Evolutionary conservation across 2,888 invertebrate species (phyloP).

Genomic region (Drosophila lutescens): DNA sequence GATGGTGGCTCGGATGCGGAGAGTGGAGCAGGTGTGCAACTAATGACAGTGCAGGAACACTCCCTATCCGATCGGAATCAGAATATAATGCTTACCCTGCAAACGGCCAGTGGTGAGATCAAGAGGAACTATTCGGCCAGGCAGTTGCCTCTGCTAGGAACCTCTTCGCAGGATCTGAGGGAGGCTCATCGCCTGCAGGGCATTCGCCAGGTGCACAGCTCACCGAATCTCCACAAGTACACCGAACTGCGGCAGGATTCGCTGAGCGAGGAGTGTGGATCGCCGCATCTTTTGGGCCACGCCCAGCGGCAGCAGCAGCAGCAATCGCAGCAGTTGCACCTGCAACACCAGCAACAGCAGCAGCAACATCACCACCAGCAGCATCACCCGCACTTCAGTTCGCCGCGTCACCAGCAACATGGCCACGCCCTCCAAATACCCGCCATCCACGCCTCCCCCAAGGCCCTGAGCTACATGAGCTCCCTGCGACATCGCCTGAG

Average conservation of each 20-base stretch:
- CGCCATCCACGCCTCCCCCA: constrained; percentile 83
- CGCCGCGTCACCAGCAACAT: constrained; percentile 50
- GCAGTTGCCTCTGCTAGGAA: constrained; percentile 81
- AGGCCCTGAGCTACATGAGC: constrained; percentile 86
- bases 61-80: constrained; percentile 75
- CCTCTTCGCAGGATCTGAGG: constrained; percentile 82
- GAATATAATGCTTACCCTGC: constrained; percentile 82
- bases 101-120: constrained; percentile 83
- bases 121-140: constrained; percentile 84
- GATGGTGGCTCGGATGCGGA: constrained; percentile 76
- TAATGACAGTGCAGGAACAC: constrained; percentile 71
- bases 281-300: constrained; percentile 77
- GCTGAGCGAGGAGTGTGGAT: constrained; percentile 64
- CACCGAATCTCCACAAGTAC: constrained; percentile 83
- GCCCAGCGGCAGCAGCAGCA: constrained; percentile 63
- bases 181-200: constrained; percentile 70
- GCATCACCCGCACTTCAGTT: constrained; percentile 60
- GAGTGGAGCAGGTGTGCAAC: constrained; percentile 37
- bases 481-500: constrained; percentile 92
- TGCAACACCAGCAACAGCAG: constrained; percentile 51
- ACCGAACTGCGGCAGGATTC: constrained; percentile 69
- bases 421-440: constrained; percentile 81
- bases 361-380: constrained; percentile 40
- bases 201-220: constrained; percentile 84
- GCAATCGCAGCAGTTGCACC: constrained; percentile 37